phyloP scores from a whole-genome alignment of 2,888 invertebrate genomes.

The Ypsolopha scabrella region DNA sequence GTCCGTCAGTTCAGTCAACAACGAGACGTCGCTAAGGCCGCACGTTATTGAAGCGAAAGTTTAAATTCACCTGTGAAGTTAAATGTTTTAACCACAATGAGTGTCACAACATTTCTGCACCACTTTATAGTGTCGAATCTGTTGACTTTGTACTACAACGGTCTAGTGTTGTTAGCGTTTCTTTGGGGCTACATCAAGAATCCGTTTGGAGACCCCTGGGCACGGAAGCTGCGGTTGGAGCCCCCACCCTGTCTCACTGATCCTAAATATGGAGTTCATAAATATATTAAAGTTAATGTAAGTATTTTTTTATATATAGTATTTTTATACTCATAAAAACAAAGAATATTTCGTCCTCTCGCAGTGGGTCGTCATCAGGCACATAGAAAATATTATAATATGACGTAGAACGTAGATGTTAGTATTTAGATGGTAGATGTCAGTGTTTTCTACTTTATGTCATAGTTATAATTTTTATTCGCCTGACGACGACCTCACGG shows the following conservation, averaged over 20 bases:
- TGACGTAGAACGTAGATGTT: no score
- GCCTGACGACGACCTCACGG: no score
- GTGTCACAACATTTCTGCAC: slow-evolving; percentile 17
- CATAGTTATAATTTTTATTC: no score
- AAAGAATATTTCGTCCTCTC: no score
- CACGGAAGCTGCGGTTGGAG: slow-evolving; percentile 41
- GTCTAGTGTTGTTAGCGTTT: slow-evolving; percentile 23
- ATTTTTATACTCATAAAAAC: neutral
- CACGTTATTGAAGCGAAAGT: neutral
- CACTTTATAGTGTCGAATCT: slow-evolving; percentile 28
- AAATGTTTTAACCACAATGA: slow-evolving; percentile 19
- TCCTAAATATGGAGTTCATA: slow-evolving; percentile 63
- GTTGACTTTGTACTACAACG: slow-evolving; percentile 29
- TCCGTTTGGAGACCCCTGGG: slow-evolving; percentile 35
- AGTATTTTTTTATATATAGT: slow-evolving; percentile 25
- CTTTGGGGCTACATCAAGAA: slow-evolving; percentile 35
- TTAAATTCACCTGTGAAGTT: neutral
- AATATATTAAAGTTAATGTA: slow-evolving; percentile 67
- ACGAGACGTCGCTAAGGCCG: neutral
- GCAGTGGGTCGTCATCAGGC: no score
- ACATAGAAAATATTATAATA: no score
- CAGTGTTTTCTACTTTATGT: no score
- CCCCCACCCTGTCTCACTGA: slow-evolving; percentile 60
- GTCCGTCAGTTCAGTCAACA: neutral
- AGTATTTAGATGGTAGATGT: no score